These are phyloP conservation scores for Caerostris extrusa DNA, from an alignment of 1,140 invertebrate genomes.

Conservation along the genomic window DNA sequence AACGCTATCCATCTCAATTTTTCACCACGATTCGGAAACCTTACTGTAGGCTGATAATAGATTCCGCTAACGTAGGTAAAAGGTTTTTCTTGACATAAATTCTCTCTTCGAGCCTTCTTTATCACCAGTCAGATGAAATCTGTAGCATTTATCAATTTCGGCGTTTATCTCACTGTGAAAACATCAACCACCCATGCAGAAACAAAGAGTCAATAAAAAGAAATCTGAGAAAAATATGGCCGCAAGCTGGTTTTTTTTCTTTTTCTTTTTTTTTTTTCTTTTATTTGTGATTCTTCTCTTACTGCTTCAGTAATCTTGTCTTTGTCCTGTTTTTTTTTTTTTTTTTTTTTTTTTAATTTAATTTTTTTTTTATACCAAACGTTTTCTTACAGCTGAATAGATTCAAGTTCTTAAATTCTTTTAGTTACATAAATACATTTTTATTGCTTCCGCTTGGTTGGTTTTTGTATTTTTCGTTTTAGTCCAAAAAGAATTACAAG, in stretches of 20 bases:
- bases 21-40: conserved; percentile 43
- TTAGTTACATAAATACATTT: conserved; percentile 67
- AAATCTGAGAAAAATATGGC: conserved; percentile 64
- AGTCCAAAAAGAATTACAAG: neutral
- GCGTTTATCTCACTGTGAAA: conserved; percentile 73
- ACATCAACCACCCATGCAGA: conserved; percentile 67
- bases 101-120: conserved; percentile 62
- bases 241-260: conserved; percentile 58
- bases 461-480: conserved; percentile 58
- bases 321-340: conserved; percentile 5
- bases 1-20: conserved; percentile 63
- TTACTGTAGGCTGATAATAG: conserved; percentile 36
- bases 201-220: conserved; percentile 74
- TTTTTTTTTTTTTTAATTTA: neutral
- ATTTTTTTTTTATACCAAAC: conserved; percentile 42
- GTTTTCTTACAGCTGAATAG: conserved; percentile 54
- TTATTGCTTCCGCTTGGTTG: conserved; percentile 54
- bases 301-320: neutral
- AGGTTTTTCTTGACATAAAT: conserved; percentile 52
- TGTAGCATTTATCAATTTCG: conserved; percentile 74
- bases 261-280: neutral
- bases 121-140: conserved; percentile 72
- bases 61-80: conserved; percentile 70
- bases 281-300: conserved; percentile 22
- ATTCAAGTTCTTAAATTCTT: conserved; percentile 73